A percentile compares a stretch with the other conserved stretches of the same genome.
These are phyloP conservation scores for Phortica magna DNA, from an alignment of 2,888 invertebrate genomes.

Conservation along the genomic window DNA sequence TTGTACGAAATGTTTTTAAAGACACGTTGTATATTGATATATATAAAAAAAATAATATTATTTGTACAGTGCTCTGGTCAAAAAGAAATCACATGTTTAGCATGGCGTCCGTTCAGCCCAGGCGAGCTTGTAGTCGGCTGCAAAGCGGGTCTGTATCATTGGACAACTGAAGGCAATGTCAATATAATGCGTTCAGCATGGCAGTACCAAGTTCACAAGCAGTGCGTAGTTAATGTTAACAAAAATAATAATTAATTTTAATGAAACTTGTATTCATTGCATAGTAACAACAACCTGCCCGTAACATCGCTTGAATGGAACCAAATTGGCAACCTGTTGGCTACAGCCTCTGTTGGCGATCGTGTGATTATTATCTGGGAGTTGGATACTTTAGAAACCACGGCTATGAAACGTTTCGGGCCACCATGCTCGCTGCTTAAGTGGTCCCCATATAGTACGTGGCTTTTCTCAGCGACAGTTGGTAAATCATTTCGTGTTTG, in stretches of 20 bases:
- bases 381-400: conserved; percentile 84
- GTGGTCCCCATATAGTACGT: conserved; percentile 90
- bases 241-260: not conserved
- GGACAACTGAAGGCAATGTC: conserved; percentile 91
- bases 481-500: conserved; percentile 89
- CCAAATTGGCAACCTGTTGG: conserved; percentile 86
- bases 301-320: conserved; percentile 92
- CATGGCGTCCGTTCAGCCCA: conserved; percentile 92
- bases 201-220: conserved; percentile 85
- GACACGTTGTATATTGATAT: no score
- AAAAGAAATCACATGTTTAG: conserved; percentile 87
- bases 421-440: conserved; percentile 87
- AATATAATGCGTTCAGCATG: conserved; percentile 89
- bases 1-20: no score
- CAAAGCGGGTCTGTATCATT: conserved; percentile 89
- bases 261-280: conserved; percentile 37
- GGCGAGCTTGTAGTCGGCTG: conserved; percentile 93
- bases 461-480: conserved; percentile 89
- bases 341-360: conserved; percentile 88
- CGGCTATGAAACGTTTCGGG: conserved; percentile 85
- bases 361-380: conserved; percentile 90
- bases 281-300: conserved; percentile 85
- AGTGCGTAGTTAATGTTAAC: conserved; percentile 72
- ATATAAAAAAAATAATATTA: no score
- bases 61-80: conserved; percentile 56